These are phyloP conservation scores for Chionomys nivalis DNA, from an alignment of 2,113 vertebrate species.

Conservation along the genomic window DNA sequence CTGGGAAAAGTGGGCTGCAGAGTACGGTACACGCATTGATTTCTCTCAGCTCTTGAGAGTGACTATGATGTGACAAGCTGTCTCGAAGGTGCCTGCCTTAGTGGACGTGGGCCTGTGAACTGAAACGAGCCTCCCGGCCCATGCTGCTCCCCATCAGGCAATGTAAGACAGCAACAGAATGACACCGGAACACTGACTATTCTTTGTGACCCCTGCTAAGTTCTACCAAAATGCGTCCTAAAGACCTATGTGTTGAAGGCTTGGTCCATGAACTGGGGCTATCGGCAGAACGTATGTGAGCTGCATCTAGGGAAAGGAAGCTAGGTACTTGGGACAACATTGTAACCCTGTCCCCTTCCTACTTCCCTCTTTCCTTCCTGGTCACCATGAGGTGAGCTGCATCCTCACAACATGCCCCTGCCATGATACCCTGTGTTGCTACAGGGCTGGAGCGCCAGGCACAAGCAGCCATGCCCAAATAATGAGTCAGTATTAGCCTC, in stretches of 20 bases:
- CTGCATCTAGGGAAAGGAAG: background rate
- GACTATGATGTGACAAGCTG: background rate
- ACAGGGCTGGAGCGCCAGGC: background rate
- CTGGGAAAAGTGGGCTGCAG: background rate
- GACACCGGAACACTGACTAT: background rate
- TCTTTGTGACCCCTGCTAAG: background rate
- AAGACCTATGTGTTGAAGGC: background rate
- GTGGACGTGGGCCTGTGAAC: too few species aligned
- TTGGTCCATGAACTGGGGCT: background rate
- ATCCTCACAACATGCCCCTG: too few species aligned
- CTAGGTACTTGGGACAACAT: background rate
- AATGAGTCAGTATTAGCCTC: background rate
- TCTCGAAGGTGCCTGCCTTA: background rate
- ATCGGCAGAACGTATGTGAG: background rate
- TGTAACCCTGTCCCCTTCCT: background rate
- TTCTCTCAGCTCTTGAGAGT: background rate
- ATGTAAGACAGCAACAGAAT: background rate
- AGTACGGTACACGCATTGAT: too few species aligned
- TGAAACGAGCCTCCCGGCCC: too few species aligned
- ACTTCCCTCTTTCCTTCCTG: background rate
- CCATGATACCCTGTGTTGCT: background rate
- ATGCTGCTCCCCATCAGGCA: background rate
- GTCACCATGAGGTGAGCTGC: background rate
- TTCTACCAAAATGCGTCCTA: background rate
- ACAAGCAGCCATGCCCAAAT: background rate